Base-by-base conservation (phyloP, 2,797 vertebrate species). In the Notoglanidium macrostoma region DNA sequence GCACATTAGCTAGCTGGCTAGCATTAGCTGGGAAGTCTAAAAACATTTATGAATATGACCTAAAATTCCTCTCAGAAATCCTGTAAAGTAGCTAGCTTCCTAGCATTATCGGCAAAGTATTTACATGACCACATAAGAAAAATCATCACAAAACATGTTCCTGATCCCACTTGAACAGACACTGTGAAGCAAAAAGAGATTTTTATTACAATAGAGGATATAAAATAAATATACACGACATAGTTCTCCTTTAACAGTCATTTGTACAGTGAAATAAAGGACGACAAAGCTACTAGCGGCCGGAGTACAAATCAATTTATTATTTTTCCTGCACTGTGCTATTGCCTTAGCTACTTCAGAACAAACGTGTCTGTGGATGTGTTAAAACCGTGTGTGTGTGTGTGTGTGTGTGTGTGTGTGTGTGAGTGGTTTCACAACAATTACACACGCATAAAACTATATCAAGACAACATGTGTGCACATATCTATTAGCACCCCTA, bases 201-300 rank as follows among this genome's bases (percentile, higher is more conserved):
- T 97, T 97, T 97, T 97, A 97, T 97, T 97, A 97, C 97, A 97
- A 97, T 95, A 95, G 93, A 97, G 95, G 95, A 97, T 97, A 98
- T 95, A 98, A 98, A 98, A 98, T 96, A 97, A 97, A 98, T 97
- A 96, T 95, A 96, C 95, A 96, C 94, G 87, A 94, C 92, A 94
- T 95, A 94, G 93, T 95, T 94, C 93, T 96, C 94, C 96, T 96
- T 94, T 96, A 97, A 97, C 97, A 98, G 96, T 97, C 95, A 96
- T 97, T 96, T 96, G 90, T 94, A 96, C 94, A 96, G 95, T 95
- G 90, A 95, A 92, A 94, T 95, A 93, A 86, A 92, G 93, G 93
- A 95, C 93, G 95, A 94, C 91, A 93, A 92, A 92, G 92, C 92
- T 93, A 94, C 96, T 96, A 95, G 96, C 94, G 89, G 92, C 92